Percentiles rank a stretch among this genome's conserved stretches.
Conservation (phyloP, 1,140 invertebrate genomes). For the Euura lappo region DNA sequence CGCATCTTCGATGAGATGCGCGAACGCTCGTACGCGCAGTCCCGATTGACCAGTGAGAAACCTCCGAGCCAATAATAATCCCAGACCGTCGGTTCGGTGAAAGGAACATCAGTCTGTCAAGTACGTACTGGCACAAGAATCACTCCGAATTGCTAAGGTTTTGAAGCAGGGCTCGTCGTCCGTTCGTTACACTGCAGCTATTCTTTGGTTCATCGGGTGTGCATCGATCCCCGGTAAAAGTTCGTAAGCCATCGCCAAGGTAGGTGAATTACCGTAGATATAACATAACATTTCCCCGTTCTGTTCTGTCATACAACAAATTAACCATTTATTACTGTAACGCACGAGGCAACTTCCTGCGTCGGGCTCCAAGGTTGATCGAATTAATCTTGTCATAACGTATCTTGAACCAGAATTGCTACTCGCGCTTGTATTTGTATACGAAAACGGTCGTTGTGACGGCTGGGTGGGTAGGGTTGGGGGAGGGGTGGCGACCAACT, state of each 20-base stretch:
- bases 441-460: too few relatives aligned
- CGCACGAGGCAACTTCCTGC: neutral
- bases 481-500: neutral
- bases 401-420: neutral
- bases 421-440: neutral
- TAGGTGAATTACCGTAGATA: neutral
- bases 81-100: neutral
- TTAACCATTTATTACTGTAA: neutral
- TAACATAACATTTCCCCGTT: neutral
- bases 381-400: neutral
- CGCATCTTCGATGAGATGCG: neutral
- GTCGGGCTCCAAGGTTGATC: neutral
- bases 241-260: slow-evolving; percentile 27
- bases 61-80: neutral
- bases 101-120: neutral
- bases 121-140: neutral
- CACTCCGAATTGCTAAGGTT: neutral
- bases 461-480: neutral
- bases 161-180: slow-evolving; percentile 5
- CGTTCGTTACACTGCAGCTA: slow-evolving; percentile 50
- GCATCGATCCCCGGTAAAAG: slow-evolving; percentile 36
- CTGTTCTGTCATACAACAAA: neutral
- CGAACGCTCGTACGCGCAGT: neutral
- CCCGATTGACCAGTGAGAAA: neutral
- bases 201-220: slow-evolving; percentile 52